Conservation (phyloP, 1,140 invertebrate species). For the Gonioctena quinquepunctata region DNA sequence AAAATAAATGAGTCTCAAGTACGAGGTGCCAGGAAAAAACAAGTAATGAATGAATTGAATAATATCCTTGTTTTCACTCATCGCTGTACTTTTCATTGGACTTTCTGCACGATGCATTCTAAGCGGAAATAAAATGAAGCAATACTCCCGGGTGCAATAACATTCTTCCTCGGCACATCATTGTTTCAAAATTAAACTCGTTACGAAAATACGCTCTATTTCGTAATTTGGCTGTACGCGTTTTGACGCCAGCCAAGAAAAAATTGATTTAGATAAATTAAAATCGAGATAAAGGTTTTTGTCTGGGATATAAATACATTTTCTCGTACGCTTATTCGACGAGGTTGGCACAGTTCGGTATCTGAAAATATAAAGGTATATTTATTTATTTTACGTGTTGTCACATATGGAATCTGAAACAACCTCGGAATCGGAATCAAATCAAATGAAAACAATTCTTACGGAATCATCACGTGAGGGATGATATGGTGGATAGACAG, state of each 20-base stretch:
- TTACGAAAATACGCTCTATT: not conserved
- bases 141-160: not conserved
- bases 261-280: conserved; percentile 1
- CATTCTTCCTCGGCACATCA: not conserved
- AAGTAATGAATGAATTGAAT: not conserved
- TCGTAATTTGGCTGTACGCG: not conserved
- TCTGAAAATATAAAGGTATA: not conserved
- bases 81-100: not conserved
- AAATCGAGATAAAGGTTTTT: conserved; percentile 4
- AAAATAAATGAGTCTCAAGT: not conserved
- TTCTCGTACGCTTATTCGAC: not conserved
- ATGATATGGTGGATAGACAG: too few species aligned
- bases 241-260: not conserved
- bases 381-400: not conserved
- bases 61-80: not conserved
- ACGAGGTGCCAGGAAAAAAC: not conserved
- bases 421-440: not conserved
- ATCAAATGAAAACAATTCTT: not conserved
- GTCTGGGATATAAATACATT: not conserved
- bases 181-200: not conserved
- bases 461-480: too few species aligned
- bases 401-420: not conserved
- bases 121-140: not conserved
- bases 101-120: too few species aligned
- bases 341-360: not conserved